A percentile compares a stretch with the other conserved stretches of the same genome.
These are phyloP conservation scores for Heliothis peltigera DNA, from an alignment of 2,888 invertebrate genomes.

Conservation along the genomic window DNA sequence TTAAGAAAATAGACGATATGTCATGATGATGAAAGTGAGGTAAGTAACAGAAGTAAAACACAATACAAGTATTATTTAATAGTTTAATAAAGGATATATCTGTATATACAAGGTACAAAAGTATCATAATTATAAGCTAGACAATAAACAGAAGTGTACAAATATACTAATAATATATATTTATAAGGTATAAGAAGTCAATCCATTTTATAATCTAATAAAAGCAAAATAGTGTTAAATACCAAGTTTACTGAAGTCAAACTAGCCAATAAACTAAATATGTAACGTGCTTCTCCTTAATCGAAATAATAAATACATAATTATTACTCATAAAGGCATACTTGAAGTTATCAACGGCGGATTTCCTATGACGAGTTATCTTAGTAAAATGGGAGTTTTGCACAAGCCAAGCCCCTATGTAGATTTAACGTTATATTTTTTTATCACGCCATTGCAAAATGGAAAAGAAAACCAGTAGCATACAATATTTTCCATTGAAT, in stretches of 20 bases:
- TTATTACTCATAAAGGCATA: slow-evolving; percentile 15
- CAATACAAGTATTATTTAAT: slow-evolving; percentile 36
- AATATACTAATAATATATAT: slow-evolving; percentile 16
- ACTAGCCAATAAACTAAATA: background rate
- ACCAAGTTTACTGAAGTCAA: slow-evolving; percentile 1
- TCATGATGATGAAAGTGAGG: no score
- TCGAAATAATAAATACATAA: background rate
- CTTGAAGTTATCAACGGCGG: slow-evolving; percentile 29
- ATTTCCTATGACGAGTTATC: slow-evolving; percentile 39
- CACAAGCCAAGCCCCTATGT: background rate
- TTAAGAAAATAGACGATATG: no score
- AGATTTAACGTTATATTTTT: no score
- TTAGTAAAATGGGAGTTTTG: background rate
- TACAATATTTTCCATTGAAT: slow-evolving; percentile 8
- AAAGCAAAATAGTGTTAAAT: slow-evolving; percentile 18
- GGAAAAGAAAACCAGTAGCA: background rate
- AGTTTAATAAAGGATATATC: slow-evolving; percentile 69
- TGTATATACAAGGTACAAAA: slow-evolving; percentile 80
- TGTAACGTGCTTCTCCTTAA: slow-evolving; percentile 2
- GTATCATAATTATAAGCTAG: slow-evolving; percentile 66
- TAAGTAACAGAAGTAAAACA: slow-evolving; percentile 16
- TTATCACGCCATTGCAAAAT: no score
- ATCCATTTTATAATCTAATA: slow-evolving; percentile 26
- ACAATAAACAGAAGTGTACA: slow-evolving; percentile 54
- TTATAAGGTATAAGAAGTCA: slow-evolving; percentile 37